phyloP scores from a whole-genome alignment of 1,140 invertebrate species.

The Aporrectodea caliginosa region DNA sequence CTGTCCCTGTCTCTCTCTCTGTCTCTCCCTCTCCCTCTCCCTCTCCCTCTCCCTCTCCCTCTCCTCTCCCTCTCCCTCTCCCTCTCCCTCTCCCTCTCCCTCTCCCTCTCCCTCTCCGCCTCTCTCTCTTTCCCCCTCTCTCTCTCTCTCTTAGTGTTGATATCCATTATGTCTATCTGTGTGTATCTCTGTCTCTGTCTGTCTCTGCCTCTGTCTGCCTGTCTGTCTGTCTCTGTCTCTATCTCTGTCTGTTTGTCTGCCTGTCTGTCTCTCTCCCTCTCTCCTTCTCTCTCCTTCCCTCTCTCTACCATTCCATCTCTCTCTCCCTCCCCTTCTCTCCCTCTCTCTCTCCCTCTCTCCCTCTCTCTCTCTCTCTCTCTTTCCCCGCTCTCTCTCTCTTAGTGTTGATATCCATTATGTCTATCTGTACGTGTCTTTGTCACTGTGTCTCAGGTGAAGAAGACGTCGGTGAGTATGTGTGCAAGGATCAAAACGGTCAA shows the following conservation, averaged over 20 bases:
- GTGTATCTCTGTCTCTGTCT: background rate
- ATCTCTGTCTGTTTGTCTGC: background rate
- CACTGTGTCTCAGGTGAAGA: too few relatives aligned
- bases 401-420: too few relatives aligned
- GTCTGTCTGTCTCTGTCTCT: background rate
- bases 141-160: slow-evolving; percentile 1
- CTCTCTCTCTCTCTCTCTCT: slow-evolving; percentile 1
- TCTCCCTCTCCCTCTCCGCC: background rate
- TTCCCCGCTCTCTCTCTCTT: background rate
- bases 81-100: background rate
- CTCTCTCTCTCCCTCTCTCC: background rate
- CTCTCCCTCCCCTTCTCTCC: background rate
- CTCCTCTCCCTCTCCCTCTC: background rate
- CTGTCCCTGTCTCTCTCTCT: slow-evolving; percentile 30
- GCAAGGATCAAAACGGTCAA: too few relatives aligned
- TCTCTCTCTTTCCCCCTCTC: background rate
- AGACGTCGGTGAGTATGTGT: too few relatives aligned
- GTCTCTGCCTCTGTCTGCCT: background rate
- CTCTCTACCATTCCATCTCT: background rate
- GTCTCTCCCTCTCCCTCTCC: background rate
- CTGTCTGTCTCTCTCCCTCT: slow-evolving; percentile 1
- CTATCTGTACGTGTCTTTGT: too few relatives aligned
- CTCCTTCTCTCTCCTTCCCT: background rate
- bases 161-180: background rate
- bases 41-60: background rate